These are phyloP conservation scores for Chaetura pelagica DNA, from an alignment of 2,113 vertebrate species.

Conservation along the genomic window DNA sequence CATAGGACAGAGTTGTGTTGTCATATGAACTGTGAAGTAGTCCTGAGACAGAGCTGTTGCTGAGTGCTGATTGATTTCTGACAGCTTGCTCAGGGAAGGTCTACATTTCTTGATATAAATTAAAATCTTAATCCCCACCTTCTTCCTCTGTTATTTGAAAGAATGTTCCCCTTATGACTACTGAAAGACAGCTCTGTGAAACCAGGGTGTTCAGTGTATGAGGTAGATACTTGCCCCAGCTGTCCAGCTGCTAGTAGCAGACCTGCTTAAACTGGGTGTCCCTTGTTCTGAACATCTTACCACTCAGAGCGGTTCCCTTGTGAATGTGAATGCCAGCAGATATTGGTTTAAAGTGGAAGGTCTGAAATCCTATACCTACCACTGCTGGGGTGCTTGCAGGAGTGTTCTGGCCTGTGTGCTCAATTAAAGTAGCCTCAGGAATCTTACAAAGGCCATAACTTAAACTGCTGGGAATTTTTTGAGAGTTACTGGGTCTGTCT, in stretches of 20 bases:
- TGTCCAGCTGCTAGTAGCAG: not conserved
- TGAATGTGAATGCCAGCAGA: not conserved
- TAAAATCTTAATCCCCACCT: not conserved
- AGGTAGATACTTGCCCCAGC: not conserved
- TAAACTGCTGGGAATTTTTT: not conserved
- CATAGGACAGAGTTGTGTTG: not conserved
- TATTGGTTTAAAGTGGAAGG: not conserved
- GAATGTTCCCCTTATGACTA: not conserved
- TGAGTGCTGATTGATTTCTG: constrained; percentile 24
- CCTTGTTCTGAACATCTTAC: not conserved
- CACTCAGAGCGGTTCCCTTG: not conserved
- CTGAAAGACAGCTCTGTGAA: not conserved
- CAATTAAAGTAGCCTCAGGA: not conserved
- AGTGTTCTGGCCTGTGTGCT: not conserved
- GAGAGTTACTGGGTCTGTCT: not conserved
- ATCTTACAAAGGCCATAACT: not conserved
- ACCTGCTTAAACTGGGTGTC: not conserved
- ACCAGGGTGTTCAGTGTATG: not conserved
- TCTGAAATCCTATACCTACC: not conserved
- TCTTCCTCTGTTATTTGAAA: not conserved
- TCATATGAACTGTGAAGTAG: not conserved
- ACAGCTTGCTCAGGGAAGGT: constrained; percentile 7
- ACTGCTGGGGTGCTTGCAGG: not conserved
- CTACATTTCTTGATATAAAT: not conserved
- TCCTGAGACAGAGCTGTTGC: not conserved